Evolutionary conservation across 2,797 vertebrate species (phyloP), one percentile per base, ranked within the genome.

Genomic region (Toxotes lorentzi): DNA sequence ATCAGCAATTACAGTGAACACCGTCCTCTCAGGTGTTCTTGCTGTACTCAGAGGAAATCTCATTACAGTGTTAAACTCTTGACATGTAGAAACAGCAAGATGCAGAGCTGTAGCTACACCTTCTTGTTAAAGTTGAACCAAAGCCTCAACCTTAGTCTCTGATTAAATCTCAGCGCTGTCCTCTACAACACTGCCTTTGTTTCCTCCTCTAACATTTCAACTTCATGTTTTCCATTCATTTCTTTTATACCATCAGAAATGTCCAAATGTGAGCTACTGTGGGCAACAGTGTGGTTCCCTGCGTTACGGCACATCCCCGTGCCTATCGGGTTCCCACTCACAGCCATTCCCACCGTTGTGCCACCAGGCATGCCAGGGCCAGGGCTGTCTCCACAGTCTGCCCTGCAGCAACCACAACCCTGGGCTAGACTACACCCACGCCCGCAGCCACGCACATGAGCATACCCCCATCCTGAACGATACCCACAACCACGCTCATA

Each of bases 231-330:
- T 87, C 47, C 85, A 85, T 75, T 56, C 21, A 40, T 60, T 70
- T 78, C 60, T 58, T 53, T 69, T 73, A 73, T 50, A 59, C 41
- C 81, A 87, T 91, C 93, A 94, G 94, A 94, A 90, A 70, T 78
- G 88, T 84, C 83, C 90, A 16, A 91, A 91, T 64, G 76, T 64
- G 60, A 91, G 83, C 75, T 78, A 83, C 76, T 86, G 86, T 40
- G 91, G 91, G 79, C 92, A 89, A 61, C 92, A 88, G 88, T 88
- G 81, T 48, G 85, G 88, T 65, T 83, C 91, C 11, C 85, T 90
- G 69, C 93, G 67, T 64, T 90, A 91, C 45, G 86, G 91, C 90
- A 82, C 90, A 1, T 14, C 83, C 23, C 56, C 64, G 59, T 91
- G 87, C 82, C 87, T 70, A 77, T 75, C 82, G 21, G 88, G 60